Percentiles rank a stretch among this genome's conserved stretches.
phyloP scores from a whole-genome alignment of 2,113 vertebrate species.

The Oreotrochilus melanogaster region DNA sequence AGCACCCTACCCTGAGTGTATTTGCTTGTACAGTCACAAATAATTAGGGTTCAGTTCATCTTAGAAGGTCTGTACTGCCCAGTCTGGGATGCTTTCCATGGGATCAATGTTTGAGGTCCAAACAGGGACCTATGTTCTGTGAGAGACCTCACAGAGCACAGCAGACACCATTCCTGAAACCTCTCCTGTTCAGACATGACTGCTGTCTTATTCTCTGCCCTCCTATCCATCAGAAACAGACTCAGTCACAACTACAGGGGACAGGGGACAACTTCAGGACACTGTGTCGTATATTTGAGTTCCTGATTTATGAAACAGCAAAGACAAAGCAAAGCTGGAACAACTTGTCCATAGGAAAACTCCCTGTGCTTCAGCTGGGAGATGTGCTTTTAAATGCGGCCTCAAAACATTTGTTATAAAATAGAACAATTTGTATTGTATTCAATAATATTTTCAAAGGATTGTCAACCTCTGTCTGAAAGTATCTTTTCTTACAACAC shows the following conservation, averaged over 20 bases:
- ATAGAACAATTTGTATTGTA: conserved; percentile 1
- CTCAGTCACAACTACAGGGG: not conserved
- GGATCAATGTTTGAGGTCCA: not conserved
- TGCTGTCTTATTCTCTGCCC: not conserved
- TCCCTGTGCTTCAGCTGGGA: not conserved
- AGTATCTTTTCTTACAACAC: conserved; percentile 42
- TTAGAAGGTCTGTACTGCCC: not conserved
- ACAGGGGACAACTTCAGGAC: not conserved
- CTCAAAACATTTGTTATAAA: conserved; percentile 43
- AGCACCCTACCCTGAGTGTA: accelerated
- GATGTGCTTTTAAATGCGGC: not conserved
- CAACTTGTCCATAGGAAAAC: not conserved
- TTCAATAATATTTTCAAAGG: conserved; percentile 38
- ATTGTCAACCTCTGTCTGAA: conserved; percentile 10
- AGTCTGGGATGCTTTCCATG: not conserved
- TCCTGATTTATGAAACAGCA: conserved; percentile 45
- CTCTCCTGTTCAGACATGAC: not conserved
- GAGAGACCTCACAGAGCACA: not conserved
- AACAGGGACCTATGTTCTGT: not conserved
- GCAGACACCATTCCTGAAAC: not conserved
- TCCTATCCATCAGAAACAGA: conserved; percentile 11
- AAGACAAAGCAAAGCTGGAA: conserved; percentile 15
- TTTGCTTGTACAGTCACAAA: not conserved
- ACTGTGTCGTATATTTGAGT: conserved; percentile 12
- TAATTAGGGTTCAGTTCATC: not conserved